Evolutionary conservation across 2,888 invertebrate genomes (phyloP).

Genomic region (Sminthurinus aureus): DNA sequence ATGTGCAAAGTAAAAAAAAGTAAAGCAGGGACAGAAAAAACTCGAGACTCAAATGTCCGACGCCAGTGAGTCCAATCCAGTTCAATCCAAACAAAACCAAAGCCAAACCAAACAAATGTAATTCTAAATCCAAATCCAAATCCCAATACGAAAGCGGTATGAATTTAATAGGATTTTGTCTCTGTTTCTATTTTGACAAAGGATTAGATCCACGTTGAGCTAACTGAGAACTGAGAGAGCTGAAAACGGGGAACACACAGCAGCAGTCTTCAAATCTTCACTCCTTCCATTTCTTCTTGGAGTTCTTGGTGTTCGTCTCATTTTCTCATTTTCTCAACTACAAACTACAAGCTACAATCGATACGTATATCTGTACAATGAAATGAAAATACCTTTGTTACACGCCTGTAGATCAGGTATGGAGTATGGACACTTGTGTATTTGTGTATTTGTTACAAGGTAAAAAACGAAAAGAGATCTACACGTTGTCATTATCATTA

Average conservation of each 20-base stretch:
- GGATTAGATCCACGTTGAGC: slow-evolving; percentile 8
- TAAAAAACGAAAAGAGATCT: too few species aligned
- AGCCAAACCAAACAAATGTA: background rate
- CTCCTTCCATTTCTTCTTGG: background rate
- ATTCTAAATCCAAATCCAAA: background rate
- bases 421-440: too few species aligned
- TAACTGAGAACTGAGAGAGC: background rate
- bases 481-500: too few species aligned
- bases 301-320: background rate
- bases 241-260: background rate
- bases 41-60: background rate
- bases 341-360: too few species aligned
- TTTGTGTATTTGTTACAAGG: too few species aligned
- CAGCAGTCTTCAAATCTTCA: slow-evolving; percentile 10
- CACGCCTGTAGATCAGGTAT: too few species aligned
- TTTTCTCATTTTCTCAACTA: background rate
- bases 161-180: slow-evolving; percentile 10
- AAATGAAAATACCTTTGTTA: too few species aligned
- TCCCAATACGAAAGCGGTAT: background rate
- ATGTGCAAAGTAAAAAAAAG: background rate
- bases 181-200: slow-evolving; percentile 10
- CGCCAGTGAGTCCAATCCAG: background rate
- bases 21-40: background rate
- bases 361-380: too few species aligned
- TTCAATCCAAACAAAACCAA: background rate